phyloP scores from a whole-genome alignment of 2,113 vertebrate species.

The Serilophus lunatus region DNA sequence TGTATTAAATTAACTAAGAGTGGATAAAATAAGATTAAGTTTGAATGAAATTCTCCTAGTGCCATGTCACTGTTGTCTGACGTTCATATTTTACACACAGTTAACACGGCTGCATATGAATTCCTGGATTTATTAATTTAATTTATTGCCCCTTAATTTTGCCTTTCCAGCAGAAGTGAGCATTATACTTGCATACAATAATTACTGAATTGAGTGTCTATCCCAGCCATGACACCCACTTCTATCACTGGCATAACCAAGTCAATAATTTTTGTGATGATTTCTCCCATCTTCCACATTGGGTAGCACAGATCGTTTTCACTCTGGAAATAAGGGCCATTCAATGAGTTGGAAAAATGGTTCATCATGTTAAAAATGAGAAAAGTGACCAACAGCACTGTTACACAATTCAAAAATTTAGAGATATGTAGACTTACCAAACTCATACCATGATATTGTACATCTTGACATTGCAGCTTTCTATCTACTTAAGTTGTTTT shows the following conservation, averaged over 20 bases:
- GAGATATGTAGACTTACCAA: not conserved
- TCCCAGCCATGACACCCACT: not conserved
- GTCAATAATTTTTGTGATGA: not conserved
- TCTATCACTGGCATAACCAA: not conserved
- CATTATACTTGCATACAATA: not conserved
- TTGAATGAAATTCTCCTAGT: not conserved
- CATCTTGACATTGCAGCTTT: not conserved
- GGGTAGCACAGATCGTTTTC: not conserved
- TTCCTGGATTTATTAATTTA: not conserved
- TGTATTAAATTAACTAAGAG: not conserved
- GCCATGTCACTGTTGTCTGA: not conserved
- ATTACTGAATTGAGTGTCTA: not conserved
- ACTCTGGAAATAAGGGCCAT: not conserved
- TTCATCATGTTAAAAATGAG: not conserved
- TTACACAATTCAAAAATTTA: not conserved
- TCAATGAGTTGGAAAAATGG: not conserved
- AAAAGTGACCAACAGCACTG: not conserved
- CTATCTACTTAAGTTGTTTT: not conserved
- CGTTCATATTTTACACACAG: not conserved
- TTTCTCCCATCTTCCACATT: not conserved
- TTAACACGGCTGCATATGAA: not conserved
- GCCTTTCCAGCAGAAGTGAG: not conserved
- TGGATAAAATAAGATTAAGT: not conserved
- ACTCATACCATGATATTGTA: accelerated
- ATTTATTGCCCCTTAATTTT: not conserved